phyloP scores from a whole-genome alignment of 2,797 vertebrate genomes.

The Calcarius lapponicus region DNA sequence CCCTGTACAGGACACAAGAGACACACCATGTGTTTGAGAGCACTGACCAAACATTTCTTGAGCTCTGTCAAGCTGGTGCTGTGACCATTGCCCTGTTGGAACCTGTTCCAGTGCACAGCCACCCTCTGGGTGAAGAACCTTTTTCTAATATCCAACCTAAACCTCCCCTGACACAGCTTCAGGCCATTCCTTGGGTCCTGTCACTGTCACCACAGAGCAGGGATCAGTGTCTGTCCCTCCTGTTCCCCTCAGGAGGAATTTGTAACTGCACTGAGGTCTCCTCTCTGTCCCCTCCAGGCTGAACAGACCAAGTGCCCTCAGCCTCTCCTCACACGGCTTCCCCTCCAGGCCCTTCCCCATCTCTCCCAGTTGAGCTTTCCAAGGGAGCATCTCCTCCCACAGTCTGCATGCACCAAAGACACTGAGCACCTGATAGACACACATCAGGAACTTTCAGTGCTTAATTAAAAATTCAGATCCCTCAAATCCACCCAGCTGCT shows the following conservation, averaged over 20 bases:
- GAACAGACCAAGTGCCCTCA: neutral
- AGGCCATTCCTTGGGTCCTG: neutral
- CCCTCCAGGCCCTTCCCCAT: neutral
- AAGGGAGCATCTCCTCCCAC: neutral
- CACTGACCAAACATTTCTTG: neutral
- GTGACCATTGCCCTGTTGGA: neutral
- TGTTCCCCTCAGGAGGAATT: accelerated
- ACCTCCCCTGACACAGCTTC: neutral
- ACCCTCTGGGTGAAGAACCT: neutral
- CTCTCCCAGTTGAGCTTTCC: neutral
- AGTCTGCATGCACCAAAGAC: neutral
- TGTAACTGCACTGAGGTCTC: neutral
- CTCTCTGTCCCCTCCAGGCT: neutral
- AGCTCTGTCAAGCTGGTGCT: neutral
- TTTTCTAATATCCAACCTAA: neutral
- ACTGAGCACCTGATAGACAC: neutral
- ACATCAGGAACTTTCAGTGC: neutral
- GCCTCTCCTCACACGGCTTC: neutral
- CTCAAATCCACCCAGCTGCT: neutral
- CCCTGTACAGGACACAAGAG: neutral
- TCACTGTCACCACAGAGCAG: neutral
- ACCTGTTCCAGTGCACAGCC: neutral
- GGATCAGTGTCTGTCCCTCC: neutral
- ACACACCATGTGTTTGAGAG: neutral
- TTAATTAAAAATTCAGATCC: neutral